Evolutionary conservation across 2,113 vertebrate genomes (phyloP).

Genomic region (Aptenodytes patagonicus): DNA sequence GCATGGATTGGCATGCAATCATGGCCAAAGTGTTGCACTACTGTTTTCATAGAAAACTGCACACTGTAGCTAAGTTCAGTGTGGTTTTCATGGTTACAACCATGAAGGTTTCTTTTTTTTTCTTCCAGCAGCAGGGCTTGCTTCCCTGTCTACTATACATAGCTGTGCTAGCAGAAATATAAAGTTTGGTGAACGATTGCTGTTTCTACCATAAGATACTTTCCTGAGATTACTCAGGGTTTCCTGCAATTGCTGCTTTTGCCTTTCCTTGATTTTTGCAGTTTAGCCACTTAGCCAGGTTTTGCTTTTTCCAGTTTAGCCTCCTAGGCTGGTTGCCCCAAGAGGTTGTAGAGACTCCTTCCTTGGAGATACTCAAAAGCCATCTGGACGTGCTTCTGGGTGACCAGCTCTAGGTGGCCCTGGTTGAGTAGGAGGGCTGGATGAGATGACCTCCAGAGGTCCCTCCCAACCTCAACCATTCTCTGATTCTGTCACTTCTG

Average conservation of each 20-base stretch:
- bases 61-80: rapidly evolving
- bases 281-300: neutral
- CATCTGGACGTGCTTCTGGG: rapidly evolving
- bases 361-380: rapidly evolving
- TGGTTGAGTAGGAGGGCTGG: neutral
- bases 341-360: neutral
- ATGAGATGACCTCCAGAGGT: neutral
- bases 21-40: rapidly evolving
- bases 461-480: rapidly evolving
- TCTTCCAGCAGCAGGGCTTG: neutral
- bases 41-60: neutral
- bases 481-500: no score
- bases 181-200: rapidly evolving
- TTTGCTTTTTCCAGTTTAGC: neutral
- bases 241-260: rapidly evolving
- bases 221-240: neutral
- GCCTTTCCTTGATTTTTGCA: neutral
- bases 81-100: neutral
- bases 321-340: rapidly evolving
- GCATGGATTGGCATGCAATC: rapidly evolving
- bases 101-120: rapidly evolving
- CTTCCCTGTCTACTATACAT: rapidly evolving
- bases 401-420: rapidly evolving
- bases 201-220: rapidly evolving
- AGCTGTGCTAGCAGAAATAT: neutral